phyloP scores from a whole-genome alignment of 2,797 vertebrate genomes.

The Pangasius macronema region DNA sequence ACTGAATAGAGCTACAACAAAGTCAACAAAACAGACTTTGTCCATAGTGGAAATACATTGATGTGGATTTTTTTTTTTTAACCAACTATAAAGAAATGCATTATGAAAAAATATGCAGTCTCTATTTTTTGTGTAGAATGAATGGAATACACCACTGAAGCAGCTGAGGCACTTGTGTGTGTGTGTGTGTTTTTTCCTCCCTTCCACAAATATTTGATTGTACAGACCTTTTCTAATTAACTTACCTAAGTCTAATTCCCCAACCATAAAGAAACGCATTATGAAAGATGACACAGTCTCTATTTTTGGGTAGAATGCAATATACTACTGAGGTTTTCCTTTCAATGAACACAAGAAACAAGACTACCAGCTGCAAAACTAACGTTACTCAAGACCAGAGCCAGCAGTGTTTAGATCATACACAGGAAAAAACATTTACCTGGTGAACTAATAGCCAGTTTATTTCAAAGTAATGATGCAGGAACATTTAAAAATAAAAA shows the following conservation, averaged over 20 bases:
- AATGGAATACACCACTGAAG: not conserved
- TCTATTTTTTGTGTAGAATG: not conserved
- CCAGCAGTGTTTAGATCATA: not conserved
- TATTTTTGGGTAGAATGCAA: not conserved
- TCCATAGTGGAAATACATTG: not conserved
- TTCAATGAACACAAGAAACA: not conserved
- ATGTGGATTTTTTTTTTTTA: not conserved
- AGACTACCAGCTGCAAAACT: not conserved
- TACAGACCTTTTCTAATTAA: not conserved
- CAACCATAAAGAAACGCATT: not conserved
- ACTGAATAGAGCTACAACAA: not conserved
- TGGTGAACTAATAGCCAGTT: not conserved
- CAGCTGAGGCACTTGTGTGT: not conserved
- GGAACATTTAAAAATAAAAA: not conserved
- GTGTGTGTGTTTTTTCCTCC: not conserved
- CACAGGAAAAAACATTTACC: not conserved
- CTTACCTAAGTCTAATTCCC: not conserved
- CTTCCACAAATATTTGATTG: not conserved
- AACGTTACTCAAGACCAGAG: not conserved
- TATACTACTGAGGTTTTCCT: not conserved
- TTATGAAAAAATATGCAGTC: not conserved
- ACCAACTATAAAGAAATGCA: not conserved
- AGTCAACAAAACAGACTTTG: not conserved
- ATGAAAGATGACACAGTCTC: not conserved
- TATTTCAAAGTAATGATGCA: not conserved